phyloP scores from a whole-genome alignment of 2,113 vertebrate species.

The Etheostoma spectabile region DNA sequence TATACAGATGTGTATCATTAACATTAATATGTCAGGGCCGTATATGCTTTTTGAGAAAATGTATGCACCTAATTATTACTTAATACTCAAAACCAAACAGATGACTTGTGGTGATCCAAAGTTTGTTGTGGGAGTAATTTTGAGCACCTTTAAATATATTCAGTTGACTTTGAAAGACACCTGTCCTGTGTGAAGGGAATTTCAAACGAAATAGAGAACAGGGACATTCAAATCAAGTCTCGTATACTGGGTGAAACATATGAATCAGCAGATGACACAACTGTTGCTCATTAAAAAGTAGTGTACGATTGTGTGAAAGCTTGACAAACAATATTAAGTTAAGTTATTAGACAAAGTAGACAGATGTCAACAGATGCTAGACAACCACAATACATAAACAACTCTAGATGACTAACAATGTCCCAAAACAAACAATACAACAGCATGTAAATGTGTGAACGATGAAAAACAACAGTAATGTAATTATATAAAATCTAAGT shows the following conservation, averaged over 20 bases:
- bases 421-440: neutral
- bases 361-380: neutral
- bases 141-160: neutral
- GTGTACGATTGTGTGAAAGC: neutral
- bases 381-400: neutral
- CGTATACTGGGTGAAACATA: neutral
- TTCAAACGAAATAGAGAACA: slow-evolving; percentile 52
- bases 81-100: neutral
- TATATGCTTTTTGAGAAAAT: neutral
- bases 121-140: neutral
- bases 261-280: neutral
- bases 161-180: slow-evolving; percentile 16
- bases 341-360: neutral
- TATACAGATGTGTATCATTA: neutral
- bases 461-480: neutral
- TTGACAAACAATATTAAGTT: neutral
- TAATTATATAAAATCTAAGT: too few relatives aligned
- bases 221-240: slow-evolving; percentile 52
- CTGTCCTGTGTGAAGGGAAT: slow-evolving; percentile 29
- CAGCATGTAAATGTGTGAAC: neutral
- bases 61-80: neutral
- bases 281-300: neutral
- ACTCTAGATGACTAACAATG: neutral
- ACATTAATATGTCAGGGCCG: neutral
- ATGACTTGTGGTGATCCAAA: neutral